phyloP scores from a whole-genome alignment of 2,113 vertebrate species.

The Ageneiosus marmoratus region DNA sequence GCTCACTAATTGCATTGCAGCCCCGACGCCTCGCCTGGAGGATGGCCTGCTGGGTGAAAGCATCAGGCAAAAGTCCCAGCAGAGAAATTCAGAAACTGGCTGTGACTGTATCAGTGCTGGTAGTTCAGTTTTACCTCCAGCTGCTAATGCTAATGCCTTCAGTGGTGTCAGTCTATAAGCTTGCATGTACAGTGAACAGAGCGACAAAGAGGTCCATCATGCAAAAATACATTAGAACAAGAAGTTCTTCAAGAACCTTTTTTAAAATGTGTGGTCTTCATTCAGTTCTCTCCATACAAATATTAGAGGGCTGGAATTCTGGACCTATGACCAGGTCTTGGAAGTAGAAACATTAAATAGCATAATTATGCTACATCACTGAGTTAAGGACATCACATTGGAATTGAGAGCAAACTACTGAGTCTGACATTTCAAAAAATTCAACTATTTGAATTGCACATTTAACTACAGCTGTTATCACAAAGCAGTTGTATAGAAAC shows the following conservation, averaged over 20 bases:
- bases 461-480: not conserved
- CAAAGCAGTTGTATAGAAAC: not conserved
- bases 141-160: not conserved
- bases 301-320: not conserved
- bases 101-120: constrained; percentile 20
- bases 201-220: not conserved
- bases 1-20: constrained; percentile 44
- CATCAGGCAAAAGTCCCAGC: not conserved
- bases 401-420: not conserved
- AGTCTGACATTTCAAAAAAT: not conserved
- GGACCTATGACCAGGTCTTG: not conserved
- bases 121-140: constrained; percentile 1
- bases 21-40: constrained; percentile 18
- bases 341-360: not conserved
- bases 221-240: not conserved
- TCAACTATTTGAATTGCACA: not conserved
- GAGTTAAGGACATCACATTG: not conserved
- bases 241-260: not conserved
- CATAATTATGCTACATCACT: not conserved
- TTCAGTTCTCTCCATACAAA: not conserved
- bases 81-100: not conserved
- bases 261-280: not conserved
- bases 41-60: constrained; percentile 23
- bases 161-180: not conserved
- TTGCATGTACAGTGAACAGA: not conserved